Conservation (phyloP, 2,888 invertebrate genomes). For the Acanthosepion pharaonis region DNA sequence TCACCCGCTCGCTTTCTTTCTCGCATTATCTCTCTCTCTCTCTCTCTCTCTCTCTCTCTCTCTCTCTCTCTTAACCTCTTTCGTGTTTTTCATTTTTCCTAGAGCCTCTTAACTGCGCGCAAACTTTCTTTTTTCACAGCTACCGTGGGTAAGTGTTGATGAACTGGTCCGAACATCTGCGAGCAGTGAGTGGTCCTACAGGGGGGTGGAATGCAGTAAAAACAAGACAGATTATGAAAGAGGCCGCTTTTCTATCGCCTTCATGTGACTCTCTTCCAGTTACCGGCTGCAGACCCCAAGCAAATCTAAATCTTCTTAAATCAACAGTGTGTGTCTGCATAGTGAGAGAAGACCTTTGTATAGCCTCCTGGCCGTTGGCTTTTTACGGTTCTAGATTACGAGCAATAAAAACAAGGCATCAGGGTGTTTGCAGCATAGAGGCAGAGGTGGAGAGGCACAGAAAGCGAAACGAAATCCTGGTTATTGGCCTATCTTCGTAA, state of each 20-base stretch:
- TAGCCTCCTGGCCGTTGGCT: conserved; percentile 7
- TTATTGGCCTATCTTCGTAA: neutral
- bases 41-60: neutral
- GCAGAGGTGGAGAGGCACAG: neutral
- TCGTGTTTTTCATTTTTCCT: too few species aligned
- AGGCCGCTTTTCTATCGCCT: neutral
- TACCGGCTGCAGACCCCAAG: neutral
- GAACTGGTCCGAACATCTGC: conserved; percentile 33
- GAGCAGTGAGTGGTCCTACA: neutral
- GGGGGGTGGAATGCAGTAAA: neutral
- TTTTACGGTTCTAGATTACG: neutral
- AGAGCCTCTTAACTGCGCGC: neutral
- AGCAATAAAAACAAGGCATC: neutral
- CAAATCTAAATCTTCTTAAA: neutral
- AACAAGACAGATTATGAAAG: neutral
- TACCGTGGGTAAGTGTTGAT: conserved; percentile 3
- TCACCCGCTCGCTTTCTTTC: too few species aligned
- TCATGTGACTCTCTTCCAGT: neutral
- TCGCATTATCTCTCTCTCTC: neutral
- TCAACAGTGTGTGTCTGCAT: conserved; percentile 2
- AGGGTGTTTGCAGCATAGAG: neutral
- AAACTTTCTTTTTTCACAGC: neutral
- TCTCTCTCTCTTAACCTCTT: neutral
- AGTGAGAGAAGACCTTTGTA: conserved; percentile 33
- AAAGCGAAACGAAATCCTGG: neutral